Base-by-base conservation (phyloP, 2,888 invertebrate species). In the Papilio elwesi region DNA sequence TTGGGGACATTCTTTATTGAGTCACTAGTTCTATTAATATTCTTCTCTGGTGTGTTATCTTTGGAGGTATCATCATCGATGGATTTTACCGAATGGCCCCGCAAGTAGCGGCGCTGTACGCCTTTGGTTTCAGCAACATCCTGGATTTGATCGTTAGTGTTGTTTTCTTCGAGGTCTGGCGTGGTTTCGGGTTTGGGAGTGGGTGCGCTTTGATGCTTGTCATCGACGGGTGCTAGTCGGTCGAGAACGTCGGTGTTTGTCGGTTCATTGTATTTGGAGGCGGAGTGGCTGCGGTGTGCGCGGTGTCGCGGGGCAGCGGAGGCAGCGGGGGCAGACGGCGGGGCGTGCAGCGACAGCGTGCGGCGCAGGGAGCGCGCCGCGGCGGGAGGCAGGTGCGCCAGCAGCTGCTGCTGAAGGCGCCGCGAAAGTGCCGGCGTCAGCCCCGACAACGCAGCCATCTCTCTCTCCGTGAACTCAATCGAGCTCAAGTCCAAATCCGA, bases 391-490 rank as follows among this genome's bases (percentile, higher is more conserved):
- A 96, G 87, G 85, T 96, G 96, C 78, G 96, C 95, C 73, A 96
- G 91, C 79, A 96, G 91, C 87, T 96, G 96, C 75, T 95, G 95
- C 91, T 96, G 96, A 83, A 96, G 95, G 57, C 96, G 95, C 80
- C 96, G 95, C 77, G 96, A 96, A 80, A 96, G 92, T 78, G 95
- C 96, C 49, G 96, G 96, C 79, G 96, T 96, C 78, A 96, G 94
- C 68, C 82, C 81, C 74, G 81, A 81, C 76, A 81, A 76, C 76
- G 81, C 95, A 83, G 95, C 95, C 82, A 96, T 92, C 92, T 96
- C 96, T 83, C 95, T 95, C 87, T 96, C 96, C 78, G 95, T 95
- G 75, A 96, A 90, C 87, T 95, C 95, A 81, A 96, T 93, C 80
- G 95, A 94, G 83, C 95, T 95, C 81, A 96, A 89, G 89, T 96